Percentiles rank a stretch among this genome's conserved stretches.
These are phyloP conservation scores for Haliclystus octoradiatus DNA, from an alignment of 30 jellyfish, hydroid and myxozoan genomes.

Conservation along the genomic window DNA sequence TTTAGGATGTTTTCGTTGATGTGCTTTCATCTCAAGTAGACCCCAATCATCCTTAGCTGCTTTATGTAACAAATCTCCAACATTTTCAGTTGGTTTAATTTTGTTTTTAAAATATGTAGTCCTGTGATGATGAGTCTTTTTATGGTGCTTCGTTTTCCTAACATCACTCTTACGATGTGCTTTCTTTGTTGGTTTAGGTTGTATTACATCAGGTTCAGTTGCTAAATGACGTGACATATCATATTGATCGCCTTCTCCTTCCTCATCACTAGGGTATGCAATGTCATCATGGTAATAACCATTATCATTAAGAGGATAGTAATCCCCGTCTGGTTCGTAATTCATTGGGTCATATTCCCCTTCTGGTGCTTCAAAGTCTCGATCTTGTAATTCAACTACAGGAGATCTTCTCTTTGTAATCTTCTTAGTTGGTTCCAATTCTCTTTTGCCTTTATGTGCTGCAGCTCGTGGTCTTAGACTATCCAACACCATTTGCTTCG, in stretches of 20 bases:
- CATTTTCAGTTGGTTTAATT: not conserved
- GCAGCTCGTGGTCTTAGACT: constrained; percentile 16
- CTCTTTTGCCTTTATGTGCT: not conserved
- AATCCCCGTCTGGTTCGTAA: not conserved
- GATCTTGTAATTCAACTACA: not conserved
- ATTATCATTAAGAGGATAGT: not conserved
- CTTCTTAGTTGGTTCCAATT: not conserved
- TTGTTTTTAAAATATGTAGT: too few relatives aligned
- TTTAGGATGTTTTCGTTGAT: not conserved
- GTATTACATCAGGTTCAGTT: not conserved
- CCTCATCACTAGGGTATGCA: not conserved
- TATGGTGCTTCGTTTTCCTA: not conserved
- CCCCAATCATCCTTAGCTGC: constrained; percentile 1
- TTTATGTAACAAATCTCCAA: not conserved
- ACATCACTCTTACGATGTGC: not conserved
- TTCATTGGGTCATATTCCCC: not conserved
- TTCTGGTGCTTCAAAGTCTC: not conserved
- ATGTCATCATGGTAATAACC: not conserved
- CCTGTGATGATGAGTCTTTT: too few relatives aligned
- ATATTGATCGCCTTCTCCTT: not conserved
- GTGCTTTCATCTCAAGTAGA: not conserved
- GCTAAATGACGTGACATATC: not conserved
- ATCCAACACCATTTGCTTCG: constrained; percentile 33
- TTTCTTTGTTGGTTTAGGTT: not conserved
- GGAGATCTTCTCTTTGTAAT: not conserved